Evolutionary conservation across 2,113 vertebrate genomes (phyloP).

Genomic region (Dasypus novemcinctus): DNA sequence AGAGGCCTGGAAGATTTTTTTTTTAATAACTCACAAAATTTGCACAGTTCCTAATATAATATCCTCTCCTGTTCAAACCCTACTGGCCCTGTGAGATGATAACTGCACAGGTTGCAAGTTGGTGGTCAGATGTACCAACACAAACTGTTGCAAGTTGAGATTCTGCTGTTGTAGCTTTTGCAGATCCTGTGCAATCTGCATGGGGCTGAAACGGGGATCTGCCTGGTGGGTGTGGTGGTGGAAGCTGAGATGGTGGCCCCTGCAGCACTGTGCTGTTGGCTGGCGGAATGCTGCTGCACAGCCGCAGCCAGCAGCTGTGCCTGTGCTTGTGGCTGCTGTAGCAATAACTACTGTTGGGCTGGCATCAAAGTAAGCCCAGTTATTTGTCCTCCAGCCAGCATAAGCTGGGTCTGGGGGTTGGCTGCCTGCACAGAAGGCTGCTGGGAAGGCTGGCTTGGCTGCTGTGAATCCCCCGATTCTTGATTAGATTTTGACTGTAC

Average conservation of each 20-base stretch:
- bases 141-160: conserved; percentile 97
- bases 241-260: conserved; percentile 98
- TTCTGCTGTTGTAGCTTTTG: conserved; percentile 97
- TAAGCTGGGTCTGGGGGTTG: conserved; percentile 96
- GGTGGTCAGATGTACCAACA: conserved; percentile 96
- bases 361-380: conserved; percentile 97
- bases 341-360: conserved; percentile 95
- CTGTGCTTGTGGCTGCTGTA: conserved; percentile 99
- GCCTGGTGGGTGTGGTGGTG: conserved; percentile 97
- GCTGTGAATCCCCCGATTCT: conserved; percentile 91
- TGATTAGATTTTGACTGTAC: conserved; percentile 94
- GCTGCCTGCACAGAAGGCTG: conserved; percentile 91
- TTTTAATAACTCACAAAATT: background rate
- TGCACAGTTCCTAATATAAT: background rate
- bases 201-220: conserved; percentile 97
- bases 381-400: conserved; percentile 98
- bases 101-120: conserved; percentile 94
- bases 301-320: conserved; percentile 98
- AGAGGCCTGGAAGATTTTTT: background rate
- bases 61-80: conserved; percentile 58
- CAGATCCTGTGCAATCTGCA: conserved; percentile 95
- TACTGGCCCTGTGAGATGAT: conserved; percentile 99
- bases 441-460: conserved; percentile 91
- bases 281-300: conserved; percentile 97
- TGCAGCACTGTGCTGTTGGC: conserved; percentile 95